These are phyloP conservation scores for Zaprionus nigranus DNA, from an alignment of 1,140 invertebrate genomes.

Conservation along the genomic window DNA sequence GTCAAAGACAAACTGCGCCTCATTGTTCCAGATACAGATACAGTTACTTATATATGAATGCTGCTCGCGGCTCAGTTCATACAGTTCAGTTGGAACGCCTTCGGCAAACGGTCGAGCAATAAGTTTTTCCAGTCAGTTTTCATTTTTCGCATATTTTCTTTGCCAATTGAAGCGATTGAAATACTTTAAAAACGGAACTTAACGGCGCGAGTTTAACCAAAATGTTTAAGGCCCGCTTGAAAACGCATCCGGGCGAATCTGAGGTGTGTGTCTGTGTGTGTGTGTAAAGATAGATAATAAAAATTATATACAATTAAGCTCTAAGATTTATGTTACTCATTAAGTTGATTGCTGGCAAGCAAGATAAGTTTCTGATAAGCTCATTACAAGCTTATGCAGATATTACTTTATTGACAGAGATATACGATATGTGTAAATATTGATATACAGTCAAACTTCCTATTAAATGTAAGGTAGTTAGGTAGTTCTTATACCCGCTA, in stretches of 20 bases:
- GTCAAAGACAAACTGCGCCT: conserved; percentile 47
- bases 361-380: conserved; percentile 4
- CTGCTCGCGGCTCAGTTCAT: conserved; percentile 22
- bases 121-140: conserved; percentile 8
- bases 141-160: conserved; percentile 1
- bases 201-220: conserved; percentile 76
- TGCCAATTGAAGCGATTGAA: conserved; percentile 22
- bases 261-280: conserved; percentile 55
- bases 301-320: conserved; percentile 6
- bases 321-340: neutral
- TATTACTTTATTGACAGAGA: neutral
- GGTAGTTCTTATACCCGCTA: neutral
- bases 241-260: conserved; percentile 65
- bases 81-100: conserved; percentile 59
- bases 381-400: neutral
- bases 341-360: neutral
- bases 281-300: neutral
- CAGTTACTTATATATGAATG: conserved; percentile 57
- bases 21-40: conserved; percentile 14
- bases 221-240: conserved; percentile 79
- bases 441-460: neutral
- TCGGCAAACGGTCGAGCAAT: conserved; percentile 29
- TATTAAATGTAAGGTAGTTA: neutral
- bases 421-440: neutral
- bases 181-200: conserved; percentile 74